These are phyloP conservation scores for Stenodera caucasica DNA, from an alignment of 2,888 invertebrate genomes.

Conservation along the genomic window DNA sequence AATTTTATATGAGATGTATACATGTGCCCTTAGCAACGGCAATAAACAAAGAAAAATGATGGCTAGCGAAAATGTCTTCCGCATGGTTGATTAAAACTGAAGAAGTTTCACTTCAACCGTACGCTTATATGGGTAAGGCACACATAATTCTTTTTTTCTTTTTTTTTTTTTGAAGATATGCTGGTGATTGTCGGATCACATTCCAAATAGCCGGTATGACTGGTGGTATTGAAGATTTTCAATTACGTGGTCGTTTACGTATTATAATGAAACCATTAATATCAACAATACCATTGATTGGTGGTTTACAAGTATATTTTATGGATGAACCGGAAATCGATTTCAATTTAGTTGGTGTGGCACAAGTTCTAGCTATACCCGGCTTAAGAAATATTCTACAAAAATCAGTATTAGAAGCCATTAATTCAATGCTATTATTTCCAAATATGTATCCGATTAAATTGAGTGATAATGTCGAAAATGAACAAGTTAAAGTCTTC, in stretches of 20 bases:
- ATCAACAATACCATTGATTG: slow-evolving; percentile 85
- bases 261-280: slow-evolving; percentile 94
- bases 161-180: slow-evolving; percentile 82
- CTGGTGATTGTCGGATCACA: slow-evolving; percentile 95
- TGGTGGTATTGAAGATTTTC: slow-evolving; percentile 81
- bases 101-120: too few relatives aligned
- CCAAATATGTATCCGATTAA: slow-evolving; percentile 94
- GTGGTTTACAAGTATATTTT: slow-evolving; percentile 95
- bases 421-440: slow-evolving; percentile 78
- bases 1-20: too few relatives aligned
- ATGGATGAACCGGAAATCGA: slow-evolving; percentile 94
- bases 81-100: too few relatives aligned
- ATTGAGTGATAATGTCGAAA: slow-evolving; percentile 79
- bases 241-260: slow-evolving; percentile 89
- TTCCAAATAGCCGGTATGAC: slow-evolving; percentile 81
- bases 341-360: slow-evolving; percentile 94
- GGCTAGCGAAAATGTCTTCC: too few relatives aligned
- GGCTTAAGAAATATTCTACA: slow-evolving; percentile 56
- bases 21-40: too few relatives aligned
- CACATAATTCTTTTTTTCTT: too few relatives aligned
- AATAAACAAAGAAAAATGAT: too few relatives aligned
- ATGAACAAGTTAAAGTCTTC: slow-evolving; percentile 78
- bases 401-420: slow-evolving; percentile 15
- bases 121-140: too few relatives aligned
- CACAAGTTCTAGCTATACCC: slow-evolving; percentile 94